These are phyloP conservation scores for Neogale vison DNA, from an alignment of 2,113 vertebrate genomes.

Conservation along the genomic window DNA sequence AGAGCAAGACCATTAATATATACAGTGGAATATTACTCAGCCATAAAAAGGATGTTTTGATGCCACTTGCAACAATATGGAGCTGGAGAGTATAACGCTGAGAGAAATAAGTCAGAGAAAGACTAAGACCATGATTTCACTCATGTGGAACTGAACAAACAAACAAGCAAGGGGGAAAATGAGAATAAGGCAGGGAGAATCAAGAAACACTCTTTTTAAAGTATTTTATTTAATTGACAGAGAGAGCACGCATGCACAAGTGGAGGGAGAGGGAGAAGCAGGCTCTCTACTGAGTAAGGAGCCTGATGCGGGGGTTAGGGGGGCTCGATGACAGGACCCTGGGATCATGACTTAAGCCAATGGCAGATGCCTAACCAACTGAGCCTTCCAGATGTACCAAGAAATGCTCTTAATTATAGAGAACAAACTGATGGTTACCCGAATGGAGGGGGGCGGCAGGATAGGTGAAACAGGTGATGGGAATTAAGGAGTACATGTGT, in stretches of 20 bases:
- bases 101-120: background rate
- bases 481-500: background rate
- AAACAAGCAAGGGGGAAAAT: background rate
- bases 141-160: background rate
- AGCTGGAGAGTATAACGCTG: background rate
- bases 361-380: too few species aligned
- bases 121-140: background rate
- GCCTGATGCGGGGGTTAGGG: too few species aligned
- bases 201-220: background rate
- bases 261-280: too few species aligned
- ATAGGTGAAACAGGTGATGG: background rate
- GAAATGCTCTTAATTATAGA: background rate
- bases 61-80: background rate
- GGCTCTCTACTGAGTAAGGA: too few species aligned
- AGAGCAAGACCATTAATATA: conserved; percentile 85
- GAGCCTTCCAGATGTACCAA: background rate
- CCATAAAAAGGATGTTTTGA: background rate
- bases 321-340: too few species aligned
- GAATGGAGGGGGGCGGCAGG: background rate
- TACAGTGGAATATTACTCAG: background rate
- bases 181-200: background rate
- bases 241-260: too few species aligned
- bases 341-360: too few species aligned
- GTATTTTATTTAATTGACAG: too few species aligned
- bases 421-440: background rate